Base-by-base conservation (phyloP, 2,113 vertebrate genomes). In the Anhinga rufa region DNA sequence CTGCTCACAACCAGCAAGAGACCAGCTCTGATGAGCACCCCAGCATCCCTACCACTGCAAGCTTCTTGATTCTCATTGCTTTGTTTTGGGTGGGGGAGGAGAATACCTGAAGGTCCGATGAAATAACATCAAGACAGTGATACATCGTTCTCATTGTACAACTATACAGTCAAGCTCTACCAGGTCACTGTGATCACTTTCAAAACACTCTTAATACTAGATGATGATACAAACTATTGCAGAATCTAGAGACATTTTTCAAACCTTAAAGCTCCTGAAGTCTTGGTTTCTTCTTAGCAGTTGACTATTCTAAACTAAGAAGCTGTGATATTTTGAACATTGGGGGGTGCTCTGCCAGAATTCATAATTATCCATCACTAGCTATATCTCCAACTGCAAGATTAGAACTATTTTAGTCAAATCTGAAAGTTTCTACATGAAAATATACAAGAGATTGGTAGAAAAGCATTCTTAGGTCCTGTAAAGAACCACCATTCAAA, bases 361-460 rank as follows among this genome's bases (percentile, higher is more conserved):
- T 77, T 94, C 76, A 34, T 79, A 88, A 83, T 90, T 88, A 52
- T 38, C 76, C 52, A 72, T 65, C 74, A 34, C 70, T 92, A 78
- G 58, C 86, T 92, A 16, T 80, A 90, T 40, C 82, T 88, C 72
- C 77, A 92, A 71, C 79, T 95, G 71, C 68, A 90, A 80, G 57
- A 93, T 92, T 36, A 70, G 17, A 77, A 92, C 51, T 77, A 66
- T 83, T 94, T 95, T 32, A 86, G 62, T 74, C 68, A 90, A 93
- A 97, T 55, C 79, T 65, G 69, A 68, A 91, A 88, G 76, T 65
- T 92, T 88, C 66, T 44, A 58, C 21, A 22, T 32, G 54, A 74
- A 90, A 82, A 77, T 11, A 70, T 7, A 34, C 14, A 64, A 68
- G 34, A 86, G 36, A 80, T 51, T n/a, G 42, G 25, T 70, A 80